Conservation (phyloP, 2,113 vertebrate species). For the Callospermophilus lateralis region DNA sequence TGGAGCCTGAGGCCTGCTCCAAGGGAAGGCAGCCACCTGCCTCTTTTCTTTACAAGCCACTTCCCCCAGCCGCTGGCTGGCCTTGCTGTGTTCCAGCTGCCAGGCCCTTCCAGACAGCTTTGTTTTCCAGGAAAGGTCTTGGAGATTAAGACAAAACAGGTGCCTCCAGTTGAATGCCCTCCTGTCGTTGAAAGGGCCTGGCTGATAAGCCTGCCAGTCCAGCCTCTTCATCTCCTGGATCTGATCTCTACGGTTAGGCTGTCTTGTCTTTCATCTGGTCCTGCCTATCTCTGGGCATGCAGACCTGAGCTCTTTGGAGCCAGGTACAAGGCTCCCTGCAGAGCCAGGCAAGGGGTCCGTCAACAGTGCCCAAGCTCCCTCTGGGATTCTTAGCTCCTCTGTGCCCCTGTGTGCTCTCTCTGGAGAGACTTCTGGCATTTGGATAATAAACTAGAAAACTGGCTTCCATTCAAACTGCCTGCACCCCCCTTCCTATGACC, state of each 20-base stretch:
- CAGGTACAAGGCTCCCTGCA: background rate
- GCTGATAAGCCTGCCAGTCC: background rate
- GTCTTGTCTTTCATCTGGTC: background rate
- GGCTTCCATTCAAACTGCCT: background rate
- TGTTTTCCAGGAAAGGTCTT: conserved; percentile 43
- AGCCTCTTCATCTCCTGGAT: background rate
- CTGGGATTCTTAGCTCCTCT: background rate
- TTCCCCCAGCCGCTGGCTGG: background rate
- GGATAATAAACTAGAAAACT: background rate
- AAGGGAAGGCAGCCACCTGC: background rate
- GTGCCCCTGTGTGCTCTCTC: no score
- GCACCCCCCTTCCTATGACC: background rate
- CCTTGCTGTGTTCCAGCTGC: rapidly evolving
- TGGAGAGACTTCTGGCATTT: background rate
- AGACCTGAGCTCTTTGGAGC: background rate
- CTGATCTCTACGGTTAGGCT: background rate
- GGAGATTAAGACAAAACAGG: background rate
- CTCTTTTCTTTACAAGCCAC: background rate
- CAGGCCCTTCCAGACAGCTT: background rate
- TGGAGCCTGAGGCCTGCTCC: background rate
- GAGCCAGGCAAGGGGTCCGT: background rate
- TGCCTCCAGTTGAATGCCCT: background rate
- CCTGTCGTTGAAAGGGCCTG: background rate
- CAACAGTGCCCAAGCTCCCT: background rate
- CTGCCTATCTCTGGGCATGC: background rate